A percentile compares a stretch with the other conserved stretches of the same genome.
Conservation (phyloP, 2,888 invertebrate species). For the Drosophila prolongata region DNA sequence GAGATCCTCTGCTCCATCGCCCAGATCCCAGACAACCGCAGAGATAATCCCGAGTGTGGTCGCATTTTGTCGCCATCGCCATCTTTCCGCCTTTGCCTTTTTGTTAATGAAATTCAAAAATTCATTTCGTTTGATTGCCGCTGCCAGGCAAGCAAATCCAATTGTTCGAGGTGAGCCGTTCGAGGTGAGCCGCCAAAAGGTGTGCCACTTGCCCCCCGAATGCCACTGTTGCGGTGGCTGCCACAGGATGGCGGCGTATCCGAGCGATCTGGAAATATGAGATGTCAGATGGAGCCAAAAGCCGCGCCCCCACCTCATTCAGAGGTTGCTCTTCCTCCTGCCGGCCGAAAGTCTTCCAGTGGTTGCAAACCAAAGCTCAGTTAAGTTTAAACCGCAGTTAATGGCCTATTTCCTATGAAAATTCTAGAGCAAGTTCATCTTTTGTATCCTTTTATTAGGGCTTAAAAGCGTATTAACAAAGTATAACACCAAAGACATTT, state of each 20-base stretch:
- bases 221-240: conserved; percentile 49
- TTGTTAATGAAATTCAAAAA: conserved; percentile 71
- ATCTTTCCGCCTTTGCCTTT: conserved; percentile 38
- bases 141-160: conserved; percentile 30
- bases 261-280: conserved; percentile 49
- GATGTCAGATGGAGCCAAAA: conserved; percentile 35
- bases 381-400: background rate
- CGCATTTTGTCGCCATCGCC: conserved; percentile 62
- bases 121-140: conserved; percentile 61
- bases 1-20: conserved; percentile 13
- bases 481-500: no score
- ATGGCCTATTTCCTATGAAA: background rate
- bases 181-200: conserved; percentile 26
- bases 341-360: background rate
- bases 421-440: background rate
- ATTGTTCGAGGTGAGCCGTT: conserved; percentile 21
- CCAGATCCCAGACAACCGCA: conserved; percentile 43
- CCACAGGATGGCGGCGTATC: conserved; percentile 52
- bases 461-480: no score
- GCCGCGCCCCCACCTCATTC: conserved; percentile 50
- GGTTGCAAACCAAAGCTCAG: background rate
- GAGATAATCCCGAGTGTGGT: conserved; percentile 54
- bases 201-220: conserved; percentile 18
- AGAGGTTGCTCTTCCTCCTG: conserved; percentile 8
- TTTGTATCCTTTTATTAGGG: background rate